Evolutionary conservation across 2,888 invertebrate genomes (phyloP).

Genomic region (Rhingia campestris): DNA sequence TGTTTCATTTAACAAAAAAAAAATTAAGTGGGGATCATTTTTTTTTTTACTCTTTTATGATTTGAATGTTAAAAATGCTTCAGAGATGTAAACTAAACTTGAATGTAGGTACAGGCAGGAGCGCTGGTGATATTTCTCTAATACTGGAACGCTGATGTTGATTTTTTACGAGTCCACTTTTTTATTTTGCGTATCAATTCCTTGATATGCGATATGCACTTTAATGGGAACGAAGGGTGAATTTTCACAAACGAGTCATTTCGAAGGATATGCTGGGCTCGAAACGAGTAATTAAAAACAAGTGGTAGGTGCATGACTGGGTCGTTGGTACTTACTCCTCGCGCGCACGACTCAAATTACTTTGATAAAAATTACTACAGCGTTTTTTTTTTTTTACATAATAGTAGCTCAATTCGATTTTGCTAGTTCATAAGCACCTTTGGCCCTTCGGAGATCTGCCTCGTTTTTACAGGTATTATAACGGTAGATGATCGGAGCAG

Average conservation of each 20-base stretch:
- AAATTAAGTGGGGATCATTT: slow-evolving; percentile 42
- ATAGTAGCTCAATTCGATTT: no score
- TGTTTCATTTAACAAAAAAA: slow-evolving; percentile 16
- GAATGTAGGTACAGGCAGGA: slow-evolving; percentile 33
- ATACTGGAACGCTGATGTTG: slow-evolving; percentile 37
- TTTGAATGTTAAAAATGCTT: slow-evolving; percentile 48
- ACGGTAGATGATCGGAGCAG: no score
- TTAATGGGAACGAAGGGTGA: slow-evolving; percentile 38
- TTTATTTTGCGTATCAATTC: slow-evolving; percentile 69
- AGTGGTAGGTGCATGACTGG: no score
- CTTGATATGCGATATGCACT: slow-evolving; percentile 58
- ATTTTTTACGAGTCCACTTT: slow-evolving; percentile 60
- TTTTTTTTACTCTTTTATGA: slow-evolving; percentile 25
- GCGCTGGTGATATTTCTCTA: slow-evolving; percentile 4
- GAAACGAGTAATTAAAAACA: no score
- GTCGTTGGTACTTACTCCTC: no score
- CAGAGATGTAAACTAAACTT: slow-evolving; percentile 59
- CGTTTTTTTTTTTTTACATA: no score
- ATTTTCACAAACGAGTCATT: neutral
- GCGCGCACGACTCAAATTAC: no score
- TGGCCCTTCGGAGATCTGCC: no score
- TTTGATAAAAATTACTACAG: no score
- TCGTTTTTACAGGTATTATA: no score
- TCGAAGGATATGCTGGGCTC: neutral
- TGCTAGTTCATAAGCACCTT: no score